Evolutionary conservation across 2,797 vertebrate species (phyloP), one percentile per base, ranked within the genome.

Genomic region (Micromesistius poutassou): DNA sequence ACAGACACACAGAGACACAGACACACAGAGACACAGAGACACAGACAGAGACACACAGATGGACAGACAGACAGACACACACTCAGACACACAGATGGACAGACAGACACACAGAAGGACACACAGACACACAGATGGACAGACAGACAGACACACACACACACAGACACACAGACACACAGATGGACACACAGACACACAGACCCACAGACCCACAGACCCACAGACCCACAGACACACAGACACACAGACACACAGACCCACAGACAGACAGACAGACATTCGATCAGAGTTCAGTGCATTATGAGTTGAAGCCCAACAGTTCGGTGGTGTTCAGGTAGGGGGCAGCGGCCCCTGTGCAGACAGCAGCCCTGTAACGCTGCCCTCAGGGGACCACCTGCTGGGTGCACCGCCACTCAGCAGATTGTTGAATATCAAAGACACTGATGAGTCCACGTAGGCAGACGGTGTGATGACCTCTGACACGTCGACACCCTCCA

Each of bases 281-380:
- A 93, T 93, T 91, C 93, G 90, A 86, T 86, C 86, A 84, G 87
- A 81, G 88, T 93, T 89, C 90, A 89, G 87, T 84, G 87, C 84
- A 88, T 89, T 86, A 91, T 77, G 68, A 82, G 81, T 80, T 84
- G 83, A 87, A 87, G 87, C 93, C 94, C 94, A 94, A 94, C 93
- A 93, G 93, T 91, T 92, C 93, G 93, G 94, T 95, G 95, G 94
- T 94, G 96, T 38, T 83, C 90, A 92, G 91, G 92, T 95, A 91
- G 89, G 89, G 93, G 95, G 96, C 94, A 6, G 7, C 33, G 7
- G 33, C 7, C 33, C 33, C 94, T 97, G 95, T 91, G 90, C 87
- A 77, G 83, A 87, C 85, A 91, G 86, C 85, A 90, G 88, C 86
- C 80, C 74, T 71, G 19, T 19, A 50, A 22, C 16, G 4, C 16